Evolutionary conservation across 2,113 vertebrate species (phyloP).

Genomic region (Prionailurus bengalensis): DNA sequence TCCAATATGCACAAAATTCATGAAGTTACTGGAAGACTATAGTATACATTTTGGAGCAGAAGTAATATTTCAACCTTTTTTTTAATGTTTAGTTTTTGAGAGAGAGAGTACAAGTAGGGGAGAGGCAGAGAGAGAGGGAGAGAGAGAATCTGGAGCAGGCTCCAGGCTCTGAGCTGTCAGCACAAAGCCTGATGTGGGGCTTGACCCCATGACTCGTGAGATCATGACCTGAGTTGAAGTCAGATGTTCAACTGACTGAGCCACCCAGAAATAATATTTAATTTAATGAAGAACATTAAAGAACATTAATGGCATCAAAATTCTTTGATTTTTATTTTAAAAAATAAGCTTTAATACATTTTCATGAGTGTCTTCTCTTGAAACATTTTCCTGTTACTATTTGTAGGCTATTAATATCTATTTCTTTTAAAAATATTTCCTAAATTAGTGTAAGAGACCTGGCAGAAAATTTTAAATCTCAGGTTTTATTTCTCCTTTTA

Average conservation of each 20-base stretch:
- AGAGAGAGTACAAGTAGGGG: no score
- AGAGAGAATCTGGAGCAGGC: no score
- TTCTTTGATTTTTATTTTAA: not conserved
- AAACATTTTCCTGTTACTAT: conserved; percentile 58
- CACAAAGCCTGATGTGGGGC: no score
- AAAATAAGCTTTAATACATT: conserved; percentile 22
- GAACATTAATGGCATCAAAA: not conserved
- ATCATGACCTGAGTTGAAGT: no score
- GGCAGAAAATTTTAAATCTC: conserved; percentile 49
- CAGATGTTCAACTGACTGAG: no score
- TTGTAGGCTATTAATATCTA: conserved; percentile 42
- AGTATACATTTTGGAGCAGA: not conserved
- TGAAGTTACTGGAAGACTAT: conserved; percentile 21
- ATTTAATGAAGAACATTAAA: conserved; percentile 29
- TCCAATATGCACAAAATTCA: conserved; percentile 15
- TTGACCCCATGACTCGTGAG: no score
- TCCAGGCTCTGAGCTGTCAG: no score
- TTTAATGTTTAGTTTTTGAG: not conserved
- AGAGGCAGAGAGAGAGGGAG: no score
- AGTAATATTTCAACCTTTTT: not conserved
- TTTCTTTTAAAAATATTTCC: conserved; percentile 47
- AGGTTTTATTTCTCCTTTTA: conserved; percentile 51
- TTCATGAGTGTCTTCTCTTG: not conserved
- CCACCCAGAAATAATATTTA: not conserved
- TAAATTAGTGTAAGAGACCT: conserved; percentile 31